Evolutionary conservation across 1,140 invertebrate genomes (phyloP).

Genomic region (Copidosoma floridanum): DNA sequence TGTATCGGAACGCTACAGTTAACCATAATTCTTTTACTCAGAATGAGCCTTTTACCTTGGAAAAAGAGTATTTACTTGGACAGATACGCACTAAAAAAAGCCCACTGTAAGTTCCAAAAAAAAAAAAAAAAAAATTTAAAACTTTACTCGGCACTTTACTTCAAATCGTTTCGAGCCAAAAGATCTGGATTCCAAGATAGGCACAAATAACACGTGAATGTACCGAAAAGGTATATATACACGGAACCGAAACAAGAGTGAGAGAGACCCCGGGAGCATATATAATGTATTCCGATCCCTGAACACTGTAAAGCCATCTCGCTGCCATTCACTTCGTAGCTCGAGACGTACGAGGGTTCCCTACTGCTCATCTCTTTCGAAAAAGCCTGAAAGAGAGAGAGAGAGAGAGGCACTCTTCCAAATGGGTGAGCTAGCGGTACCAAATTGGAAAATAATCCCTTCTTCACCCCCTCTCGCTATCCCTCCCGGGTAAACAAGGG

Average conservation of each 20-base stretch:
- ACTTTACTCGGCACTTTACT: no score
- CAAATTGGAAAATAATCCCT: conserved; percentile 5
- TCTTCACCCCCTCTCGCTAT: no score
- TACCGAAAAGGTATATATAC: conserved; percentile 28
- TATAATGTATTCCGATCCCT: conserved; percentile 34
- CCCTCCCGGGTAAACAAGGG: no score
- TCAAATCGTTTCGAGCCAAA: neutral
- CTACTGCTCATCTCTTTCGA: conserved; percentile 1
- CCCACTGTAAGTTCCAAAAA: no score
- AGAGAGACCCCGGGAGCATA: conserved; percentile 28
- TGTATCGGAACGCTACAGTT: no score
- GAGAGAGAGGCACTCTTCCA: conserved; percentile 26
- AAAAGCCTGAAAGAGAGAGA: no score
- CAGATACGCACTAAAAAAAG: no score
- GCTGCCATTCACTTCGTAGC: conserved; percentile 27
- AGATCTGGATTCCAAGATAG: conserved; percentile 31
- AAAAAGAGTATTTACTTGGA: no score
- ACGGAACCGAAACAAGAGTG: conserved; percentile 23
- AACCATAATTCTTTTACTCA: no score
- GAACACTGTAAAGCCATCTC: conserved; percentile 45
- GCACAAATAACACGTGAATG: conserved; percentile 37
- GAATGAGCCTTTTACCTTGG: no score
- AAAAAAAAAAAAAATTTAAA: no score
- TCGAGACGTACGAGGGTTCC: conserved; percentile 14
- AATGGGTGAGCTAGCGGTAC: conserved; percentile 24